These are phyloP conservation scores for Drepanosiphum platanoidis DNA, from an alignment of 2,888 invertebrate genomes.

Conservation along the genomic window DNA sequence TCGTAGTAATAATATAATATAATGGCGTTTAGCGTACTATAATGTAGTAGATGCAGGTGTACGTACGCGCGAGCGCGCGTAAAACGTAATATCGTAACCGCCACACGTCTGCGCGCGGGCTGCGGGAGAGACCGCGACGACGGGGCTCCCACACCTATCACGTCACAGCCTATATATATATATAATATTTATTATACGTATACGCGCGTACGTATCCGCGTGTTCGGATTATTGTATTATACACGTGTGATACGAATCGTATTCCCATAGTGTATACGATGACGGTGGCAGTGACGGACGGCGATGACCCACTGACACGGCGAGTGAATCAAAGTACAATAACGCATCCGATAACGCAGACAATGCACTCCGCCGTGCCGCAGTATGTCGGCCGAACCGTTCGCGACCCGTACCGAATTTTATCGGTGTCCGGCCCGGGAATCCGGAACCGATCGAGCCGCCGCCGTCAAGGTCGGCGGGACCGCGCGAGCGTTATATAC, in stretches of 20 bases:
- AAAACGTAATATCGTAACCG: background rate
- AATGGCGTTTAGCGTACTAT: background rate
- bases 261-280: no score
- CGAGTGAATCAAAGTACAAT: background rate
- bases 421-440: background rate
- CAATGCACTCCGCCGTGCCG: background rate
- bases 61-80: background rate
- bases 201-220: background rate
- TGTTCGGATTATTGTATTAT: background rate
- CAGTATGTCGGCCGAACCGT: background rate
- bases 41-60: background rate
- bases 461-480: constrained; percentile 29
- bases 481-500: no score
- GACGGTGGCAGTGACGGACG: background rate
- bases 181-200: no score
- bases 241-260: background rate
- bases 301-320: constrained; percentile 58
- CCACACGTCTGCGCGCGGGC: background rate
- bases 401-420: constrained; percentile 1
- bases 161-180: background rate
- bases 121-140: background rate
- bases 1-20: background rate
- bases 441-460: constrained; percentile 38
- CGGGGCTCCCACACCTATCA: constrained; percentile 12
- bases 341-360: background rate